Base-by-base conservation (phyloP, 2,888 invertebrate genomes). In the Spodoptera picta region DNA sequence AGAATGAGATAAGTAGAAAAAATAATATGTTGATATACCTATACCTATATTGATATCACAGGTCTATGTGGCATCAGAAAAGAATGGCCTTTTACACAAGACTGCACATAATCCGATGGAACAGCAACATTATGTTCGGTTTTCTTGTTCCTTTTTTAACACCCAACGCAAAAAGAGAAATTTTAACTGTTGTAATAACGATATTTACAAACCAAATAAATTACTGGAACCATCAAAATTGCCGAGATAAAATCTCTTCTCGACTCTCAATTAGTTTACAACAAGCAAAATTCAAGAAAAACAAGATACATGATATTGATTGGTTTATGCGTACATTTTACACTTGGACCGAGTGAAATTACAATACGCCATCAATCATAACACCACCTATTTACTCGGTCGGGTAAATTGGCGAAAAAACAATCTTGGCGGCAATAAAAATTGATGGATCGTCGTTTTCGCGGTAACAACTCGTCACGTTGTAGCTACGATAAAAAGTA, bases 381-480 rank as follows among this genome's bases (percentile, higher is more conserved):
- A 77, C 62, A 69, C 51, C 58, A 49, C 48, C 42, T 41, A 47
- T 61, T 50, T 31, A 63, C 46, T 51, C 50, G n/a, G 42, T 36
- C 55, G 56, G 36, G 54, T 55, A 53, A 53, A 77, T 69, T 75
- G 67, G 64, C 23, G 49, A 51, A 71, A 75, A 77, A 65, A 67
- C 61, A 50, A 68, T 64, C 52, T 60, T 47, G 62, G n/a, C 6
- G 56, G 6, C 47, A 24, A 55, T 69, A 59, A 60, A 75, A 51
- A 4, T 56, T 70, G 70, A 80, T 78, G 55, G 64, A 73, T 75
- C 19, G 65, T 52, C 19, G 36, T 42, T 45, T 49, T 54, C 61
- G 45, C 51, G 36, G 7, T 60, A 65, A 59, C 60, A 56, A 66
- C 44, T 65, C 60, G 49, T 65, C 75, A 68, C 49, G 64, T 58